Conservation (phyloP, 2,888 invertebrate genomes). For the Stenodera caucasica region DNA sequence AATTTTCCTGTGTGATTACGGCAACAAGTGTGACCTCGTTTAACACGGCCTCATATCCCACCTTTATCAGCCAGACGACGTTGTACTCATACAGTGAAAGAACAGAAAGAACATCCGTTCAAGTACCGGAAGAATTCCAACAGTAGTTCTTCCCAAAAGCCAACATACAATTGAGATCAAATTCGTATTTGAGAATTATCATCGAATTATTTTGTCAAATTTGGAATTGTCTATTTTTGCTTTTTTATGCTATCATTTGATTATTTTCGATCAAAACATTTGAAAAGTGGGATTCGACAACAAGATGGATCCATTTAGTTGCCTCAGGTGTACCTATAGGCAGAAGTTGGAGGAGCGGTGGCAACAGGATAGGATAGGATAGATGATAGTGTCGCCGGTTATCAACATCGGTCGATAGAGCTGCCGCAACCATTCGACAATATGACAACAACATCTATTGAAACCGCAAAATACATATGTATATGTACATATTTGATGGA, state of each 20-base stretch:
- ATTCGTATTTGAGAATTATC: not conserved
- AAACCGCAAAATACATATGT: too few species aligned
- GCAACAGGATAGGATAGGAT: not conserved
- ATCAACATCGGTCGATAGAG: conserved; percentile 5
- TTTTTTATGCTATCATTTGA: too few species aligned
- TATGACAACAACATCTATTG: not conserved
- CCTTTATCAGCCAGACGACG: not conserved
- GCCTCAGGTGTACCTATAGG: not conserved
- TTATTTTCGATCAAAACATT: too few species aligned
- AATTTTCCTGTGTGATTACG: not conserved
- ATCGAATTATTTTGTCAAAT: too few species aligned
- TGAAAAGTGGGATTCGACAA: too few species aligned
- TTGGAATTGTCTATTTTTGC: too few species aligned
- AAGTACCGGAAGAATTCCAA: not conserved
- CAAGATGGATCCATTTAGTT: not conserved
- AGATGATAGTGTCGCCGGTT: not conserved
- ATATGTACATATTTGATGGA: too few species aligned
- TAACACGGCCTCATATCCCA: not conserved
- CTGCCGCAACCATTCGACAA: not conserved
- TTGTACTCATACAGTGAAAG: not conserved
- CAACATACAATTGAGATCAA: not conserved
- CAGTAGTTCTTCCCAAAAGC: not conserved
- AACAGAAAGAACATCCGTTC: not conserved
- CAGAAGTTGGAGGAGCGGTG: not conserved
- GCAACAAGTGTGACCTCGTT: not conserved